Evolutionary conservation across 30 jellyfish, hydroid and myxozoan genomes (phyloP).

Genomic region (Nemopilema nomurai): DNA sequence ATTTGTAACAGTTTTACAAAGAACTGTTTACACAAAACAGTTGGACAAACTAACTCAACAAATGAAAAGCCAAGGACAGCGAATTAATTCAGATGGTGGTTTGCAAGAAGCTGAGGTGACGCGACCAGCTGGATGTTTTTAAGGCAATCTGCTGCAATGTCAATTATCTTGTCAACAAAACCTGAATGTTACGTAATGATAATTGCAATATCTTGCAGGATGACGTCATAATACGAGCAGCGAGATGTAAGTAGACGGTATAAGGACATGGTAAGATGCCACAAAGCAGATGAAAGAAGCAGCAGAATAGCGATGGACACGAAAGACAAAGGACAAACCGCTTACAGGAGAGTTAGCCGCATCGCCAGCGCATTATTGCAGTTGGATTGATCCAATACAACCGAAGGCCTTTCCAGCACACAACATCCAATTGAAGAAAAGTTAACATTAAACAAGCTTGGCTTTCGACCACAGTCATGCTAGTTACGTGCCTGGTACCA

Average conservation of each 20-base stretch:
- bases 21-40: too few relatives aligned
- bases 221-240: background rate
- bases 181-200: background rate
- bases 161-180: background rate
- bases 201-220: background rate
- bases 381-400: background rate
- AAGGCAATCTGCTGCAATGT: too few relatives aligned
- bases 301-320: background rate
- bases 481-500: constrained; percentile 30
- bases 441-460: background rate
- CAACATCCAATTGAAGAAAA: background rate
- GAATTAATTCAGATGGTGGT: too few relatives aligned
- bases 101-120: too few relatives aligned
- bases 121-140: too few relatives aligned
- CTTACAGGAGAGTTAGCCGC: background rate
- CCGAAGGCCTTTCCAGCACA: background rate
- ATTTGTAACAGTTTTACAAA: too few relatives aligned
- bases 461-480: constrained; percentile 2
- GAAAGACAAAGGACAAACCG: background rate
- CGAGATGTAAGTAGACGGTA: background rate
- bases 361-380: background rate
- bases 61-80: too few relatives aligned
- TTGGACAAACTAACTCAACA: too few relatives aligned
- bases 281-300: background rate
- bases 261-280: background rate